These are phyloP conservation scores for Nomada goodeniana DNA, from an alignment of 2,888 invertebrate genomes.

Conservation along the genomic window DNA sequence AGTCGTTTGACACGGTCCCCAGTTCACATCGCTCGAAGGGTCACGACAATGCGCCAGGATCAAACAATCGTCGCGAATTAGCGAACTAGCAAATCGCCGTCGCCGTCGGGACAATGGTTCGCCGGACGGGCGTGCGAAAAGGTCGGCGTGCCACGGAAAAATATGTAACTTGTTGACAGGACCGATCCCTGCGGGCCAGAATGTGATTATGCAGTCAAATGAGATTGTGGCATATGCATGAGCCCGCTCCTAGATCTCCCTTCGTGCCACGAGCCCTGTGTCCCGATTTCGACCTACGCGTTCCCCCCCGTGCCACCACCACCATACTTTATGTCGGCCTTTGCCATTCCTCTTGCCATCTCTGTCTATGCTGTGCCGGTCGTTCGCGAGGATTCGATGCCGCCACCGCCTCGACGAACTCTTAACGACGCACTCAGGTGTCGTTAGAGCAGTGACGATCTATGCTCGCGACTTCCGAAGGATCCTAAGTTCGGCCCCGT, in stretches of 20 bases:
- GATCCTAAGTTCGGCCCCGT: conserved; percentile 51
- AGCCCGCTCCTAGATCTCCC: conserved; percentile 69
- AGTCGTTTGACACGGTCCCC: not conserved
- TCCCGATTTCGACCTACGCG: conserved; percentile 42
- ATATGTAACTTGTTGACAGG: conserved; percentile 83
- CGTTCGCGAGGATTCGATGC: conserved; percentile 37
- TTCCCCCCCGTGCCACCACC: conserved; percentile 2
- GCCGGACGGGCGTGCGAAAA: conserved; percentile 49
- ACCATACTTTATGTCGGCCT: not conserved
- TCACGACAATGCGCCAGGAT: conserved; percentile 47
- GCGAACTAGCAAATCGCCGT: conserved; percentile 48
- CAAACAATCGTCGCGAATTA: conserved; percentile 67
- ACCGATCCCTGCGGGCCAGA: conserved; percentile 78
- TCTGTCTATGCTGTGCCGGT: conserved; percentile 41
- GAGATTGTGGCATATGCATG: conserved; percentile 84
- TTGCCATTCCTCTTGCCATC: not conserved
- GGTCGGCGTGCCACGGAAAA: conserved; percentile 72
- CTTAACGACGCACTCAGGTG: conserved; percentile 71
- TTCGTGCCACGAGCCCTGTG: conserved; percentile 45
- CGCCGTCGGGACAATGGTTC: conserved; percentile 50
- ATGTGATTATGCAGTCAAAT: conserved; percentile 84
- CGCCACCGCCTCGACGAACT: conserved; percentile 46
- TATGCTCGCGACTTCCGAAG: conserved; percentile 44
- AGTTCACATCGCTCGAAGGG: conserved; percentile 29
- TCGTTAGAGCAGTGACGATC: conserved; percentile 67